A percentile compares a stretch with the other conserved stretches of the same genome.
Conservation (phyloP, 2,888 invertebrate genomes). For the Alloscopus bannaensis region DNA sequence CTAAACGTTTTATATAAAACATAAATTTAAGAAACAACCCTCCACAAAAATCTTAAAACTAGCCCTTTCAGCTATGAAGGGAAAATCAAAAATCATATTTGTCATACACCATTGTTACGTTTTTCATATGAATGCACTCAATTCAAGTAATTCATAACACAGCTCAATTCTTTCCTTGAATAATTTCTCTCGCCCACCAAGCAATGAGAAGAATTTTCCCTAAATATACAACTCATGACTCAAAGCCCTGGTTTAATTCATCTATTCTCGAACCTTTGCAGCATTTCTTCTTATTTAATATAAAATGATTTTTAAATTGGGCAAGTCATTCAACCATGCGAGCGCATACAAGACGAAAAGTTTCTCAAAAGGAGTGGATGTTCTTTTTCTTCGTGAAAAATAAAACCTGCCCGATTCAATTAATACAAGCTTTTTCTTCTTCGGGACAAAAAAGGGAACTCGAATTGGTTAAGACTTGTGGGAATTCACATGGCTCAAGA, state of each 20-base stretch:
- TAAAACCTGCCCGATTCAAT: slow-evolving; percentile 30
- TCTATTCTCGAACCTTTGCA: slow-evolving; percentile 1
- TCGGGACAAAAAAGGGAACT: background rate
- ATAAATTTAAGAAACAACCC: background rate
- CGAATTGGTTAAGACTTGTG: slow-evolving; percentile 47
- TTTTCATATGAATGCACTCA: slow-evolving; percentile 27
- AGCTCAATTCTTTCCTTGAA: too few species aligned
- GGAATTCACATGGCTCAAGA: slow-evolving; percentile 43
- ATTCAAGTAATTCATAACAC: background rate
- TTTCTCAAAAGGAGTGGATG: too few species aligned
- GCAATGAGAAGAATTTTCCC: too few species aligned
- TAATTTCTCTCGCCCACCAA: slow-evolving; percentile 46
- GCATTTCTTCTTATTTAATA: slow-evolving; percentile 29
- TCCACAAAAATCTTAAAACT: slow-evolving; percentile 23
- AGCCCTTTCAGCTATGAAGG: slow-evolving; percentile 49
- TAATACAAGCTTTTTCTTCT: slow-evolving; percentile 15
- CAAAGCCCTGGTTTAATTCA: too few species aligned
- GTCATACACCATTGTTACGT: slow-evolving; percentile 39
- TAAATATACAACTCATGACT: too few species aligned
- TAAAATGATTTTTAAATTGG: slow-evolving; percentile 56
- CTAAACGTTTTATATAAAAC: background rate
- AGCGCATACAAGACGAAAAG: slow-evolving; percentile 28
- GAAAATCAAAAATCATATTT: slow-evolving; percentile 56
- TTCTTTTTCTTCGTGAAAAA: slow-evolving; percentile 18
- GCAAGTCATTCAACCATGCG: slow-evolving; percentile 55